These are phyloP conservation scores for Phymatocera aterrima DNA, from an alignment of 2,888 invertebrate genomes.

Conservation along the genomic window DNA sequence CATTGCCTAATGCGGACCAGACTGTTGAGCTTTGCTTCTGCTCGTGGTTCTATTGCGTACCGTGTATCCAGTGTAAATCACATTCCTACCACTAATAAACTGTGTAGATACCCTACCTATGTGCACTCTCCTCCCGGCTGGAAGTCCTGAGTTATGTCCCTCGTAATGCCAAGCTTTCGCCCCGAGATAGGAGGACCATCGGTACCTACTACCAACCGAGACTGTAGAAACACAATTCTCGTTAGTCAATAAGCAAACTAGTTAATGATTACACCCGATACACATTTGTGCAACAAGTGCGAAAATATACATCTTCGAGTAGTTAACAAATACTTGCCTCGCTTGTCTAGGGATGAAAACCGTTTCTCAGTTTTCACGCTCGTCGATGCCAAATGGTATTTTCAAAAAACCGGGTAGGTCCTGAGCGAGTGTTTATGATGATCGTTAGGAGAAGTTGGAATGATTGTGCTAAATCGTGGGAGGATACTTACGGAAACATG, in stretches of 20 bases:
- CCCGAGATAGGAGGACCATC: neutral
- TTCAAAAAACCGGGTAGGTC: neutral
- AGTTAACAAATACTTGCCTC: neutral
- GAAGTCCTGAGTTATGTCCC: constrained; percentile 37
- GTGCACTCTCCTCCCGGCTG: neutral
- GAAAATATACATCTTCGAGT: neutral
- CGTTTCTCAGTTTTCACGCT: neutral
- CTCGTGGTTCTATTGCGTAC: neutral
- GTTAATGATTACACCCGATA: neutral
- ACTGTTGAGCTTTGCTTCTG: constrained; percentile 44
- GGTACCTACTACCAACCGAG: neutral
- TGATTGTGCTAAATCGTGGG: neutral
- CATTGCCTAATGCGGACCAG: constrained; percentile 18
- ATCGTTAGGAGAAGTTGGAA: neutral
- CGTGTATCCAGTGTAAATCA: constrained; percentile 39
- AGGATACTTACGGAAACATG: constrained; percentile 2
- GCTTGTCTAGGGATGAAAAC: neutral
- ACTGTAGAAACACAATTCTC: neutral
- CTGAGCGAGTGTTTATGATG: neutral
- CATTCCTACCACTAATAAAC: constrained; percentile 29
- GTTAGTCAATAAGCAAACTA: constrained; percentile 1
- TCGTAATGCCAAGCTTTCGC: constrained; percentile 12
- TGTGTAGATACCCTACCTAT: neutral
- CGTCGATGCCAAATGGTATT: neutral
- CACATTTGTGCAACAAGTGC: neutral